A percentile compares a stretch with the other conserved stretches of the same genome.
These are phyloP conservation scores for Chinchilla lanigera DNA, from an alignment of 2,113 vertebrate genomes.

Conservation along the genomic window DNA sequence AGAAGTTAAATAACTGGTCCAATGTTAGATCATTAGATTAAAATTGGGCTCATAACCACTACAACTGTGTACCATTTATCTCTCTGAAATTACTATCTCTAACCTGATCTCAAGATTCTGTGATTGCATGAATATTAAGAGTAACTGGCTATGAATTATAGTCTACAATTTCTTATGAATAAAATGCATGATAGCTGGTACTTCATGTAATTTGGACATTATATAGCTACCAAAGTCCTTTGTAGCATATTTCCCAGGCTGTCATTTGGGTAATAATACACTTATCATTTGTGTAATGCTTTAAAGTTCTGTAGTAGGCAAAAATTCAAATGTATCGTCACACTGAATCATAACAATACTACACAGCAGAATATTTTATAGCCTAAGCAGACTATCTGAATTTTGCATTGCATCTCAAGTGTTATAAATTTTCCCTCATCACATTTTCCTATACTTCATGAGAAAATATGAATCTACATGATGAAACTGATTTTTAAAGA, in stretches of 20 bases:
- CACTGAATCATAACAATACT: background rate
- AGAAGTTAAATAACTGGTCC: background rate
- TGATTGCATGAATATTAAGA: background rate
- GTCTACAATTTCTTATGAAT: background rate
- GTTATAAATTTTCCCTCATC: background rate
- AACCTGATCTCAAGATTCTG: slow-evolving; percentile 1
- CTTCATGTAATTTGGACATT: background rate
- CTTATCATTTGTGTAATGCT: background rate
- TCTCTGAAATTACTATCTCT: slow-evolving; percentile 40
- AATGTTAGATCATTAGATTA: background rate
- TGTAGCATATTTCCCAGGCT: background rate
- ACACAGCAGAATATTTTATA: background rate
- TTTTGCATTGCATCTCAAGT: background rate
- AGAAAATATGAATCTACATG: background rate
- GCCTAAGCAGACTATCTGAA: background rate
- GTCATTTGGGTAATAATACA: background rate
- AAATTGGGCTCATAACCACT: background rate
- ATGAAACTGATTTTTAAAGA: slow-evolving; percentile 22
- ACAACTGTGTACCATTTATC: background rate
- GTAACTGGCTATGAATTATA: background rate
- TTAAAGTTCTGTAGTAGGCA: background rate
- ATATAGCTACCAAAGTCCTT: background rate
- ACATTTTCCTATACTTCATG: background rate
- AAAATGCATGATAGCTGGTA: background rate
- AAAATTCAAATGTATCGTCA: no score